A percentile compares a stretch with the other conserved stretches of the same genome.
These are phyloP conservation scores for Drosophila punjabiensis DNA, from an alignment of 1,140 invertebrate genomes.

Conservation along the genomic window DNA sequence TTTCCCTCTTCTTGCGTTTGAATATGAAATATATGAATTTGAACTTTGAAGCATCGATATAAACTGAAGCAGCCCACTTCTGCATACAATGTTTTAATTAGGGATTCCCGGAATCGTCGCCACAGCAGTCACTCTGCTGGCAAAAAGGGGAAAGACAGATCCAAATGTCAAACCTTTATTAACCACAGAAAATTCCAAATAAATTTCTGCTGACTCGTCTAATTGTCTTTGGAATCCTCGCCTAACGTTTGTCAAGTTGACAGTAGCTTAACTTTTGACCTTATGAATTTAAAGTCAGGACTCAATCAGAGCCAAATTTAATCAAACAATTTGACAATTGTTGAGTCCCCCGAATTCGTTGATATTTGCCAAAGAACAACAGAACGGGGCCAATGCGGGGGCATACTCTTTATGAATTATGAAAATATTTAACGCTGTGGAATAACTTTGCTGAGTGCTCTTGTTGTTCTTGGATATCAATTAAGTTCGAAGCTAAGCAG, in stretches of 20 bases:
- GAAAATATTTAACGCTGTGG: constrained; percentile 21
- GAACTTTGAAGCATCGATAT: neutral
- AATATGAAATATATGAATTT: constrained; percentile 8
- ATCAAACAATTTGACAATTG: constrained; percentile 24
- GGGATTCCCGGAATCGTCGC: neutral
- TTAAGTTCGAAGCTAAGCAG: constrained; percentile 21
- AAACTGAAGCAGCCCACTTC: neutral
- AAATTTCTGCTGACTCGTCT: neutral
- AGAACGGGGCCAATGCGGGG: neutral
- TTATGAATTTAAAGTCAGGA: neutral
- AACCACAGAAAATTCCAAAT: neutral
- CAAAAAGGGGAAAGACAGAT: neutral
- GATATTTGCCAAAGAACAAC: constrained; percentile 24
- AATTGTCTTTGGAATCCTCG: constrained; percentile 6
- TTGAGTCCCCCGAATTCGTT: constrained; percentile 1
- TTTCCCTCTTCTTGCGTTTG: neutral
- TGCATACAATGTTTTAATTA: neutral
- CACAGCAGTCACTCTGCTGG: neutral
- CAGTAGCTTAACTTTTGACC: constrained; percentile 3
- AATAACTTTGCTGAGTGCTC: constrained; percentile 27
- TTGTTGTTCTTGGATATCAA: constrained; percentile 34
- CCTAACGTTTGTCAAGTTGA: constrained; percentile 1
- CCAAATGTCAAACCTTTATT: neutral
- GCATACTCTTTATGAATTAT: constrained; percentile 12
- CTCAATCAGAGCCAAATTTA: constrained; percentile 15